These are phyloP conservation scores for Triops cancriformis DNA, from an alignment of 1,140 invertebrate genomes.

Conservation along the genomic window DNA sequence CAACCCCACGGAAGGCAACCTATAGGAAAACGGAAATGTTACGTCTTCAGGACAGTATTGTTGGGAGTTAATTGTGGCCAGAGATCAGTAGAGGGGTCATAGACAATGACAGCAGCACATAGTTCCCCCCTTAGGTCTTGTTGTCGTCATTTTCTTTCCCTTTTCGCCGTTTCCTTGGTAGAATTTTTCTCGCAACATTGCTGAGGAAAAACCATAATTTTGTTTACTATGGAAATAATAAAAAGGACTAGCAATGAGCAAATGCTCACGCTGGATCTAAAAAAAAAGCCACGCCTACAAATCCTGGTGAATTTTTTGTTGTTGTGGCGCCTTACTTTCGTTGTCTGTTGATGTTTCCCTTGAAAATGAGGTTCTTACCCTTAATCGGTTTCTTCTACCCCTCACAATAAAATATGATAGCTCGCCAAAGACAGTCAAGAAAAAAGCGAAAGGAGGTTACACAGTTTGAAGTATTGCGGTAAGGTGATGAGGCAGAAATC, in stretches of 20 bases:
- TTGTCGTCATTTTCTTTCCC: background rate
- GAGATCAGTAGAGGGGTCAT: background rate
- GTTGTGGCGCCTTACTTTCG: background rate
- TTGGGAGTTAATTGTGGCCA: conserved; percentile 3
- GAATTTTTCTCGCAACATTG: background rate
- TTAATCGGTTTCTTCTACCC: too few relatives aligned
- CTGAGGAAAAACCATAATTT: too few relatives aligned
- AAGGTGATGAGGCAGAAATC: background rate
- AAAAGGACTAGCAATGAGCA: too few relatives aligned
- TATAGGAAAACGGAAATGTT: background rate
- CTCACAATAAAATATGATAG: too few relatives aligned
- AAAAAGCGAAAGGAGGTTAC: too few relatives aligned
- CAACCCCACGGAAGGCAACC: background rate
- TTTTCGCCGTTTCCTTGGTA: background rate
- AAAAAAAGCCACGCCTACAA: background rate
- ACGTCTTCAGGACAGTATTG: background rate
- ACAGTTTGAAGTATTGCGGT: background rate
- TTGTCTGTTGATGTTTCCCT: background rate
- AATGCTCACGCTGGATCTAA: too few relatives aligned
- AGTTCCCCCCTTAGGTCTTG: background rate
- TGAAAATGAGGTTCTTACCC: too few relatives aligned
- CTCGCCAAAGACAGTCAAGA: too few relatives aligned
- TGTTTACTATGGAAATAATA: too few relatives aligned
- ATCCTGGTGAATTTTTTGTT: background rate
- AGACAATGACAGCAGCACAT: background rate